Conservation (phyloP, 2,113 vertebrate species). For the Pedetes capensis region DNA sequence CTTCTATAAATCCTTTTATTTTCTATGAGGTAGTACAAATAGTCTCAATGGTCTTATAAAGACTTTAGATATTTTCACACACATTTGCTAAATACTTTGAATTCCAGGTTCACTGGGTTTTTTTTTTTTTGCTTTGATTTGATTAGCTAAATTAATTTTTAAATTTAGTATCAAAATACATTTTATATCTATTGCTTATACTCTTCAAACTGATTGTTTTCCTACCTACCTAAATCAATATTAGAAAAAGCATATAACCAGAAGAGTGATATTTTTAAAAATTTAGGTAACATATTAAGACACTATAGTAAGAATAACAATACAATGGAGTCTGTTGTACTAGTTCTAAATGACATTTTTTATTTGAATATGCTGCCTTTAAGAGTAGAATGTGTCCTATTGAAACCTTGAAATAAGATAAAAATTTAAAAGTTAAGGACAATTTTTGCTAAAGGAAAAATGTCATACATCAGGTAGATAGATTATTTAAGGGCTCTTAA, state of each 20-base stretch:
- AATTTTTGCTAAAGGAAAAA: constrained; percentile 47
- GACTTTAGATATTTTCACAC: neutral
- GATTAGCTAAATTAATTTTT: neutral
- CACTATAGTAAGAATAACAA: neutral
- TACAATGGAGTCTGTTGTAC: neutral
- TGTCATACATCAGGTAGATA: constrained; percentile 8
- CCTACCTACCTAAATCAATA: constrained; percentile 26
- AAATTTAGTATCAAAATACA: neutral
- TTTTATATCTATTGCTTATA: neutral
- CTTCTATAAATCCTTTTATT: constrained; percentile 42
- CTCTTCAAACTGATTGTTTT: constrained; percentile 28
- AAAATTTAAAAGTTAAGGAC: constrained; percentile 56
- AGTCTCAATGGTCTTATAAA: constrained; percentile 2
- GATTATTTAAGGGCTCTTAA: constrained; percentile 54
- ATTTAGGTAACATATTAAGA: neutral
- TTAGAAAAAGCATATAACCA: neutral
- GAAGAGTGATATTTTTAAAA: neutral
- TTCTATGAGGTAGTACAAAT: neutral
- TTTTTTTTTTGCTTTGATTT: constrained; percentile 17
- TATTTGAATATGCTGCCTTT: neutral
- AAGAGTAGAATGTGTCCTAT: neutral
- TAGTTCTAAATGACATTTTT: neutral
- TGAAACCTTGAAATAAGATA: constrained; percentile 26
- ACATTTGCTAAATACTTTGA: constrained; percentile 33
- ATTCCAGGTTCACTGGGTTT: neutral